These are phyloP conservation scores for Procambarus virginalis DNA, from an alignment of 1,140 invertebrate genomes.

Conservation along the genomic window DNA sequence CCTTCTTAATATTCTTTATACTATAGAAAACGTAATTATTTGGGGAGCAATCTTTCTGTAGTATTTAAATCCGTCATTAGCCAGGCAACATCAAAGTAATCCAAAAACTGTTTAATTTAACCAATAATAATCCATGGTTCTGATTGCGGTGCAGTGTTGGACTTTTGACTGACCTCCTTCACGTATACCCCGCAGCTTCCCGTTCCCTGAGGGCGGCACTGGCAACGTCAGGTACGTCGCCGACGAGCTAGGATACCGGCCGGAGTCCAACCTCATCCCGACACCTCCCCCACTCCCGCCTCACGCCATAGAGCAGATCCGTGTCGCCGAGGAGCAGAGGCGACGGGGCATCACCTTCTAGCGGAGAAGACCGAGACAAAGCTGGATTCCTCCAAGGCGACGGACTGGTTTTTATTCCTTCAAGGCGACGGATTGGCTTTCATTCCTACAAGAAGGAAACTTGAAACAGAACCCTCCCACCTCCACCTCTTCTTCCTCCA, in stretches of 20 bases:
- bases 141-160: too few species aligned
- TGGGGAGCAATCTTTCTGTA: too few species aligned
- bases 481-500: neutral
- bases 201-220: constrained; percentile 20
- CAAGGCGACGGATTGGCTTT: neutral
- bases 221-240: neutral
- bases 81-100: too few species aligned
- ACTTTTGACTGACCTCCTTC: too few species aligned
- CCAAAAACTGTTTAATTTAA: too few species aligned
- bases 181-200: neutral
- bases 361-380: neutral
- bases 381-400: neutral
- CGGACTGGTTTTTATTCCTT: neutral
- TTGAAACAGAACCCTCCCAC: neutral
- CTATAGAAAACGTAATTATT: too few species aligned
- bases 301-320: constrained; percentile 18
- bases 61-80: too few species aligned
- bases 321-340: constrained; percentile 9
- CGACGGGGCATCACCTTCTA: neutral
- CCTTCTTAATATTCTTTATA: too few species aligned
- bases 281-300: neutral
- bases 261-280: constrained; percentile 2
- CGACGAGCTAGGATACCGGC: neutral
- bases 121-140: too few species aligned
- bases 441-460: neutral